Conservation (phyloP, 1,140 invertebrate species). For the Drosophila lacteicornis region DNA sequence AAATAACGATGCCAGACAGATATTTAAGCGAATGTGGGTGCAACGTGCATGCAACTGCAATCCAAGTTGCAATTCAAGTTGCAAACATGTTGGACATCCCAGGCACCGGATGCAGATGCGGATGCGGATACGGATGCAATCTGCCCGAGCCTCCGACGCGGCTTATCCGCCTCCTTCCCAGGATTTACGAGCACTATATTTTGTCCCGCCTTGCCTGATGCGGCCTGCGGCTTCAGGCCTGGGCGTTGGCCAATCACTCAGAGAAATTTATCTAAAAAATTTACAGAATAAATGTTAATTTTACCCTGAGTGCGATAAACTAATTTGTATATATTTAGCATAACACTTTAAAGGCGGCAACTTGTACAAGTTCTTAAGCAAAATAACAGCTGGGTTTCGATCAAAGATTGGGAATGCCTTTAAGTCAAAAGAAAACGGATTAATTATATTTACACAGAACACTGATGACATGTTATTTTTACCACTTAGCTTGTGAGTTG, state of each 20-base stretch:
- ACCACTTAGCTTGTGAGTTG: too few species aligned
- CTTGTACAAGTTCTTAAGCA: not conserved
- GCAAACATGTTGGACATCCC: slow-evolving; percentile 13
- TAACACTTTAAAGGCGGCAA: too few species aligned
- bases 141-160: slow-evolving; percentile 22
- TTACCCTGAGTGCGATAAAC: too few species aligned
- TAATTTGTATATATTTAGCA: too few species aligned
- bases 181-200: slow-evolving; percentile 15
- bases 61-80: slow-evolving; percentile 18
- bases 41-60: slow-evolving; percentile 17
- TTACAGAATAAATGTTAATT: too few species aligned
- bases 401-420: too few species aligned
- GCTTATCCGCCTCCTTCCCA: slow-evolving; percentile 12
- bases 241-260: slow-evolving; percentile 34
- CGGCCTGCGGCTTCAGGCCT: not conserved
- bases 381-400: too few species aligned
- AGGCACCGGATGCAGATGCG: slow-evolving; percentile 32
- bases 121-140: slow-evolving; percentile 42
- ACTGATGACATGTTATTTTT: too few species aligned
- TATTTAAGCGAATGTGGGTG: slow-evolving; percentile 25
- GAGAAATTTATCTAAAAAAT: not conserved
- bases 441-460: not conserved
- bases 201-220: not conserved
- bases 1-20: slow-evolving; percentile 47
- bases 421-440: too few species aligned